A percentile compares a stretch with the other conserved stretches of the same genome.
phyloP scores from a whole-genome alignment of 2,113 vertebrate genomes.

The Pollimyrus isidori region DNA sequence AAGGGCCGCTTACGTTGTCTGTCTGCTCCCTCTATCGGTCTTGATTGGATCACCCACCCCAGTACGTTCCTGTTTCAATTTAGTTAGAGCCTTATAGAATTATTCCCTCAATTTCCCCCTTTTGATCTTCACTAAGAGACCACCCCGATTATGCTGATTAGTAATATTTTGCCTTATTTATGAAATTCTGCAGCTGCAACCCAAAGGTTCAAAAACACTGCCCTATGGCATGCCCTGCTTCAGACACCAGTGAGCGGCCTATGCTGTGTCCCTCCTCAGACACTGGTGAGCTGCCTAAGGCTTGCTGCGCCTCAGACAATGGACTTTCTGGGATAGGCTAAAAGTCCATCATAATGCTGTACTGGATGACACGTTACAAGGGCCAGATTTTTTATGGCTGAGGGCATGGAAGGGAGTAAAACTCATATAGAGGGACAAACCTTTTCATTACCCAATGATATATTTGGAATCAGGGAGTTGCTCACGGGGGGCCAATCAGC shows the following conservation, averaged over 20 bases:
- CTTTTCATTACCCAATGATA: background rate
- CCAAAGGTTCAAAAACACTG: too few species aligned
- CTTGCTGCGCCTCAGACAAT: background rate
- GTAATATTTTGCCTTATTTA: too few species aligned
- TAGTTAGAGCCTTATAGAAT: too few species aligned
- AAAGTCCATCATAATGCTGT: background rate
- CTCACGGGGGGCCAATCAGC: background rate
- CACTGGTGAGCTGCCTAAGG: background rate
- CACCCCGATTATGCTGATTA: too few species aligned
- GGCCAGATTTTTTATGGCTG: background rate
- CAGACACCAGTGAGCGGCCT: background rate
- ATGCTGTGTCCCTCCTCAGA: background rate
- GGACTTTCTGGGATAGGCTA: background rate
- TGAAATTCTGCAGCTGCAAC: too few species aligned
- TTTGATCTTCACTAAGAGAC: too few species aligned
- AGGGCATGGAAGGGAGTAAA: background rate
- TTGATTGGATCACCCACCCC: too few species aligned
- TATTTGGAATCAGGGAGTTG: background rate
- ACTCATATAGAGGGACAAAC: background rate
- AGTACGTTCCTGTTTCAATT: too few species aligned
- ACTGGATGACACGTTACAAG: too few species aligned
- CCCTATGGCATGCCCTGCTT: background rate
- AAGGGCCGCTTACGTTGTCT: too few species aligned
- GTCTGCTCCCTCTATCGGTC: too few species aligned
- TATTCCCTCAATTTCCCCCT: too few species aligned